A percentile compares a stretch with the other conserved stretches of the same genome.
Conservation (phyloP, 64 coral and sea anemone genomes). For the Montipora cactus region DNA sequence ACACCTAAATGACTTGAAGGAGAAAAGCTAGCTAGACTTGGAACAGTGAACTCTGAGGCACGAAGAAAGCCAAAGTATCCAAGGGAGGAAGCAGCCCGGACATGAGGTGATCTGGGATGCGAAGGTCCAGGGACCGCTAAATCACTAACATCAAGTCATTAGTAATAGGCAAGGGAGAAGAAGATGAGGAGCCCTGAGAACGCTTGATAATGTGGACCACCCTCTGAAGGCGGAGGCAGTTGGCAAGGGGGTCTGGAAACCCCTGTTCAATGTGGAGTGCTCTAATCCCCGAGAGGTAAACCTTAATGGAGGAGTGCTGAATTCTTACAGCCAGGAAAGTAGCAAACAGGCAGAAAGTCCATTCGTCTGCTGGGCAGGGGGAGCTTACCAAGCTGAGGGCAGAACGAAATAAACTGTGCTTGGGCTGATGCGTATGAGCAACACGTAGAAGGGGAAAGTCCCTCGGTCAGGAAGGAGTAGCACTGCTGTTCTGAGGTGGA, state of each 20-base stretch:
- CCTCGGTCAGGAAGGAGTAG: neutral
- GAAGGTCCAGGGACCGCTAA: neutral
- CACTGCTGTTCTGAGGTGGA: neutral
- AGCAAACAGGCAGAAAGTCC: neutral
- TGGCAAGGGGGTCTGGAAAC: too few relatives aligned
- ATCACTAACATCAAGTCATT: neutral
- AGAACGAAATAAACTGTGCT: too few relatives aligned
- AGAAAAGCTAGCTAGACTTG: too few relatives aligned
- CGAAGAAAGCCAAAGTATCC: slow-evolving; percentile 41
- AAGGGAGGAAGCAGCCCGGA: slow-evolving; percentile 31
- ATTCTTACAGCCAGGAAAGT: too few relatives aligned
- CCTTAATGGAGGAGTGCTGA: neutral
- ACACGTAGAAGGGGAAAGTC: neutral
- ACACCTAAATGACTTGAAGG: too few relatives aligned
- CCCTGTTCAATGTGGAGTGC: slow-evolving; percentile 32
- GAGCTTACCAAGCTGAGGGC: neutral
- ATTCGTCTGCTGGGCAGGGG: neutral
- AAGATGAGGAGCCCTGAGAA: neutral
- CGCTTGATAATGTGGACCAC: slow-evolving; percentile 10
- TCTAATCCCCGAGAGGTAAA: slow-evolving; percentile 15
- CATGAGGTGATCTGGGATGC: neutral
- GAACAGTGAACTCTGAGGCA: slow-evolving; percentile 10
- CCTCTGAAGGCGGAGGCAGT: too few relatives aligned
- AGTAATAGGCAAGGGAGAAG: neutral
- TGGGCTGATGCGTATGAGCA: too few relatives aligned